Percentiles rank a stretch among this genome's conserved stretches.
Evolutionary conservation across 2,888 invertebrate species (phyloP).

Genomic region (Hypolimnas misippus): DNA sequence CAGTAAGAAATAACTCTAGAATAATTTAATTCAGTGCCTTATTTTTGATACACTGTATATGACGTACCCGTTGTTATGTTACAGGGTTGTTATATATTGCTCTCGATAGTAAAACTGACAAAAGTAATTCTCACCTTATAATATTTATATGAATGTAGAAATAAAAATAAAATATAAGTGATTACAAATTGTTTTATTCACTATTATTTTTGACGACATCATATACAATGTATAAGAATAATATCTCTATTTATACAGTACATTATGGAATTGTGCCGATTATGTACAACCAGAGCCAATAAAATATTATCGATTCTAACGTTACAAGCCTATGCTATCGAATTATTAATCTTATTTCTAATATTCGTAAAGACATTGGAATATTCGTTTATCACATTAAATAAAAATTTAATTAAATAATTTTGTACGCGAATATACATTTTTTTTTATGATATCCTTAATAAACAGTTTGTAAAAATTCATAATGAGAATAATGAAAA

Average conservation of each 20-base stretch:
- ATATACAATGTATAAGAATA: constrained; percentile 43
- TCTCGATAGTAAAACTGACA: no score
- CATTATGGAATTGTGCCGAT: constrained; percentile 25
- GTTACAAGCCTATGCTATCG: neutral
- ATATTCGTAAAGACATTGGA: constrained; percentile 6
- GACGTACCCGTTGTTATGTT: neutral
- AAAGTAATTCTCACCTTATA: no score
- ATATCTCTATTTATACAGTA: constrained; percentile 35
- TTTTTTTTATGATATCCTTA: neutral
- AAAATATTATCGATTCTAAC: neutral
- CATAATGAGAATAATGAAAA: neutral
- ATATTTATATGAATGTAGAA: neutral
- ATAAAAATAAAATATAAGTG: constrained; percentile 20
- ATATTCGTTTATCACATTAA: constrained; percentile 13
- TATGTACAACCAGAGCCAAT: constrained; percentile 11
- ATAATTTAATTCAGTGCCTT: no score
- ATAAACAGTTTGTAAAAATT: neutral
- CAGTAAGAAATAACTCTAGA: no score
- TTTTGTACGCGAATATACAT: constrained; percentile 7
- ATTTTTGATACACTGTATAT: no score
- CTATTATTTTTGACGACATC: constrained; percentile 31
- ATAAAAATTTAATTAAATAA: neutral
- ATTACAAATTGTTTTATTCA: constrained; percentile 34
- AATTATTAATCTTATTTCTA: constrained; percentile 3
- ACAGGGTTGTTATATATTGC: no score